A percentile compares a stretch with the other conserved stretches of the same genome.
phyloP scores from a whole-genome alignment of 1,140 invertebrate species.

The Ladona fulva region DNA sequence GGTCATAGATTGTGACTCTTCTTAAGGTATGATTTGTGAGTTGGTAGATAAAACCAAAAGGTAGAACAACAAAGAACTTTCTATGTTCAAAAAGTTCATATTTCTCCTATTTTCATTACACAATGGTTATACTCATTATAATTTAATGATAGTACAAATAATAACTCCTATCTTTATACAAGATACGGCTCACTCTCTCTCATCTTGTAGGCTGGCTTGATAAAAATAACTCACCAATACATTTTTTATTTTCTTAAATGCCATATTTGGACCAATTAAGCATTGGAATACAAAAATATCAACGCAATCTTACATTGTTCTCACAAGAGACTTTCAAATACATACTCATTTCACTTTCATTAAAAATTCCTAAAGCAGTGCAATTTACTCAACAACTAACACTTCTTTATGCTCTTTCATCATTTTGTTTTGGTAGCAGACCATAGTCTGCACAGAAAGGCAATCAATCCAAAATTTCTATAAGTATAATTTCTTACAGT shows the following conservation, averaged over 20 bases:
- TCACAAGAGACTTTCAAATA: not conserved
- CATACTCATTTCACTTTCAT: not conserved
- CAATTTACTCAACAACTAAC: not conserved
- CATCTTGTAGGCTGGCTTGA: not conserved
- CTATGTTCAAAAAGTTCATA: not conserved
- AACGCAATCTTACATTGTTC: not conserved
- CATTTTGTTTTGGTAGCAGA: not conserved
- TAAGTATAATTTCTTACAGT: not conserved
- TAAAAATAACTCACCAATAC: not conserved
- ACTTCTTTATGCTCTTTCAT: not conserved
- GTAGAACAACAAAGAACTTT: not conserved
- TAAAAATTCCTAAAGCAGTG: not conserved
- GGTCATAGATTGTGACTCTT: not conserved
- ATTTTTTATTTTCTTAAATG: not conserved
- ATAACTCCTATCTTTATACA: constrained; percentile 1
- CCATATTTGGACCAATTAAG: not conserved
- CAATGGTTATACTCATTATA: not conserved
- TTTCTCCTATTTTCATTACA: not conserved
- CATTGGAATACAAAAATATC: not conserved
- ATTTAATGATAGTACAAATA: not conserved
- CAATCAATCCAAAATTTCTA: not conserved
- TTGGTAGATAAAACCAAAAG: not conserved
- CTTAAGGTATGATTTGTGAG: not conserved
- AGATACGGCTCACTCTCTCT: not conserved
- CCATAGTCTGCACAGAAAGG: not conserved